Conservation (phyloP, 2,888 invertebrate species). For the Acanthosepion pharaonis region DNA sequence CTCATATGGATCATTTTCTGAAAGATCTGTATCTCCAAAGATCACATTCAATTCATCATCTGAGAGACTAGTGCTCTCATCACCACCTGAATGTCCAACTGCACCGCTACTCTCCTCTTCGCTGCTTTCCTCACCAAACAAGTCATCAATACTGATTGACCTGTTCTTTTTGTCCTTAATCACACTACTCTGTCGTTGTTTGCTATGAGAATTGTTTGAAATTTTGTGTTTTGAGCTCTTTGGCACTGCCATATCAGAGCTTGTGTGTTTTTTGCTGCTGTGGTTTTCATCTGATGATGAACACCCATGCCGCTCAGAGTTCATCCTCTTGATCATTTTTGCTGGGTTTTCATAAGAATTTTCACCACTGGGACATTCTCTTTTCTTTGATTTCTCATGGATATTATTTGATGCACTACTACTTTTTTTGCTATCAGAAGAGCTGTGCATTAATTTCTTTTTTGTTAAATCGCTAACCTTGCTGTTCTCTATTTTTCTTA, state of each 20-base stretch:
- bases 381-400: constrained; percentile 25
- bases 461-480: background rate
- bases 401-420: background rate
- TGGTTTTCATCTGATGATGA: background rate
- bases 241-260: background rate
- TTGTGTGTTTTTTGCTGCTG: background rate
- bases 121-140: constrained; percentile 50
- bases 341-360: background rate
- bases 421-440: background rate
- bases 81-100: constrained; percentile 53
- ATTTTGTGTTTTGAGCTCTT: background rate
- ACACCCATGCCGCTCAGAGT: background rate
- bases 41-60: constrained; percentile 48
- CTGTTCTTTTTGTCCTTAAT: constrained; percentile 24
- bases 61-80: constrained; percentile 45
- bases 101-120: constrained; percentile 53
- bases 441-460: background rate
- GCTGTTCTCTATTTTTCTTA: background rate
- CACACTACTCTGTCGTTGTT: background rate
- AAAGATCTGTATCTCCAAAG: constrained; percentile 58
- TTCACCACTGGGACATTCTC: background rate
- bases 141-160: background rate
- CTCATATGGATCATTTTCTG: constrained; percentile 81
- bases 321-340: background rate
- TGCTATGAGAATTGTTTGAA: background rate